Percentiles rank a stretch among this genome's conserved stretches.
Conservation (phyloP, 2,113 vertebrate genomes). For the Tinamus guttatus region DNA sequence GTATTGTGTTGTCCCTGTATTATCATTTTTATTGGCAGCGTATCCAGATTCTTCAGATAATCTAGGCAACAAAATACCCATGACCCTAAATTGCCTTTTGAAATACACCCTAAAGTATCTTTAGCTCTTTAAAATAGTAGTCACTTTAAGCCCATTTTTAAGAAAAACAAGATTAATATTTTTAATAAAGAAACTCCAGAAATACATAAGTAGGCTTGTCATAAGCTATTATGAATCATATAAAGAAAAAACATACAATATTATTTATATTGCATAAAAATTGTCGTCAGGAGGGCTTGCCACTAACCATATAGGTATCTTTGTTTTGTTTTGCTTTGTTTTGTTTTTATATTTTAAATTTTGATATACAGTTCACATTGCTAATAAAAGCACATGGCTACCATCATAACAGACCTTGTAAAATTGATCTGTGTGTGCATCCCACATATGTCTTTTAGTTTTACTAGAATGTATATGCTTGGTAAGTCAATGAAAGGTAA, state of each 20-base stretch:
- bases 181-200: background rate
- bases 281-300: background rate
- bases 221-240: background rate
- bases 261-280: background rate
- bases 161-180: slow-evolving; percentile 1
- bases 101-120: slow-evolving; percentile 16
- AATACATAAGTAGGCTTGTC: background rate
- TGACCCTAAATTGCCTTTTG: slow-evolving; percentile 62
- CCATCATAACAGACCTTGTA: background rate
- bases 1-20: slow-evolving; percentile 77
- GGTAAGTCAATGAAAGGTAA: background rate
- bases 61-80: slow-evolving; percentile 62
- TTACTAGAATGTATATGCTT: background rate
- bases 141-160: background rate
- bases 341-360: background rate
- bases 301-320: background rate
- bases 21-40: slow-evolving; percentile 75
- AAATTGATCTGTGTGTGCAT: background rate
- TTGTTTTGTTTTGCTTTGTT: background rate
- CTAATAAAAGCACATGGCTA: background rate
- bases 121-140: background rate
- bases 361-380: background rate
- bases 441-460: background rate
- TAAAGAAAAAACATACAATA: background rate
- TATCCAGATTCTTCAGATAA: slow-evolving; percentile 71